A percentile compares a stretch with the other conserved stretches of the same genome.
phyloP scores from a whole-genome alignment of 2,113 vertebrate genomes.

The Eupsittula cactorum region DNA sequence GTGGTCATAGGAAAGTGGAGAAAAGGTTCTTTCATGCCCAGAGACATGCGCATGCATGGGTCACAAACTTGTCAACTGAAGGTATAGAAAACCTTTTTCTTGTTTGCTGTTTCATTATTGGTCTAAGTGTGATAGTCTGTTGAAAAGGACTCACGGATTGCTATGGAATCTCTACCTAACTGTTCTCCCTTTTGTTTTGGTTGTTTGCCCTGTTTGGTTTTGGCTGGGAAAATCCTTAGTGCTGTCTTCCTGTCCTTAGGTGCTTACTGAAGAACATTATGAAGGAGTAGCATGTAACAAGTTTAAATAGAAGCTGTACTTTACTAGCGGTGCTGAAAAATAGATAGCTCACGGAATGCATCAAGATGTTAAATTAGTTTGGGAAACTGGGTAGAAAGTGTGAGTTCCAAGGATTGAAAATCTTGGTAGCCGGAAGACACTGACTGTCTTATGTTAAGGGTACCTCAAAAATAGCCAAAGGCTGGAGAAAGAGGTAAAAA shows the following conservation, averaged over 20 bases:
- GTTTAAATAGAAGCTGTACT: neutral
- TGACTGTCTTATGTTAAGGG: neutral
- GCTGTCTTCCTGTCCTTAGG: neutral
- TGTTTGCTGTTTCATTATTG: neutral
- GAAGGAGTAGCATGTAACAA: neutral
- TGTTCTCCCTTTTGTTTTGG: neutral
- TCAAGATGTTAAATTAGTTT: neutral
- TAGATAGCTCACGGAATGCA: neutral
- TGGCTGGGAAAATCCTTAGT: neutral
- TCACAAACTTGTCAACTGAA: neutral
- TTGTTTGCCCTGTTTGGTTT: neutral
- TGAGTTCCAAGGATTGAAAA: neutral
- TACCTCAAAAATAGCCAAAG: neutral
- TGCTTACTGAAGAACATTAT: neutral
- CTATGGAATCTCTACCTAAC: rapidly evolving
- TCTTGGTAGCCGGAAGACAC: neutral
- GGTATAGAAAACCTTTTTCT: rapidly evolving
- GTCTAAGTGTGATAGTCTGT: neutral
- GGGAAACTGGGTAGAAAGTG: neutral
- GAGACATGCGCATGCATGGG: neutral
- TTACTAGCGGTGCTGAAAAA: neutral
- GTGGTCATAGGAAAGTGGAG: neutral
- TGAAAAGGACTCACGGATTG: neutral
- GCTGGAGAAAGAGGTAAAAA: neutral
- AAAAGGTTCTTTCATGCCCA: neutral